These are phyloP conservation scores for Centrocercus urophasianus DNA, from an alignment of 2,113 vertebrate genomes.

Conservation along the genomic window DNA sequence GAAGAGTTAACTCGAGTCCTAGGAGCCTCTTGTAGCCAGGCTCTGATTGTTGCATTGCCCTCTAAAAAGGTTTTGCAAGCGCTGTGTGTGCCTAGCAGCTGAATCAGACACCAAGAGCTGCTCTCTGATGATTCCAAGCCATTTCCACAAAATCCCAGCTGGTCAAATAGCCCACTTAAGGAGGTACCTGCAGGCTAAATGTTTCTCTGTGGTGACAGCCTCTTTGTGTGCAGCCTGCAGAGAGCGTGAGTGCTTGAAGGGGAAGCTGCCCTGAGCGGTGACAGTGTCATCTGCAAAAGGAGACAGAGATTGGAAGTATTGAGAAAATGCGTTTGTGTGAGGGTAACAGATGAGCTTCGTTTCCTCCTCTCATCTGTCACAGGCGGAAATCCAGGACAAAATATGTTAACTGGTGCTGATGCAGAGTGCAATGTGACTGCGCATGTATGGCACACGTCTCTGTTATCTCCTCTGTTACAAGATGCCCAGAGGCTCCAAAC, in stretches of 20 bases:
- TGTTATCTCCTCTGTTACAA: background rate
- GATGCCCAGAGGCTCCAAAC: background rate
- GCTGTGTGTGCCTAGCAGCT: background rate
- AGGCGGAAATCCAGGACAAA: background rate
- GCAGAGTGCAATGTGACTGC: background rate
- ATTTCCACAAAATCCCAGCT: constrained; percentile 2
- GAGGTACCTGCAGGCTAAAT: constrained; percentile 13
- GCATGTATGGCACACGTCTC: background rate
- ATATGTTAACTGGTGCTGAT: background rate
- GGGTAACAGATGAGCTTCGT: background rate
- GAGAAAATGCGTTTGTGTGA: background rate
- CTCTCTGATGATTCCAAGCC: constrained; percentile 13
- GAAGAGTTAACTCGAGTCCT: background rate
- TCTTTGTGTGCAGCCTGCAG: background rate
- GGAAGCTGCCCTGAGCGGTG: fast-evolving
- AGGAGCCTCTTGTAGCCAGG: background rate
- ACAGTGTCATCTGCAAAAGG: background rate
- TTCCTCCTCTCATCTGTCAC: background rate
- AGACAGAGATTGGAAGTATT: background rate
- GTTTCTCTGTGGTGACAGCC: background rate
- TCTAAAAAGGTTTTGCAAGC: background rate
- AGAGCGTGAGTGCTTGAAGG: background rate
- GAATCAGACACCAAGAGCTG: constrained; percentile 16
- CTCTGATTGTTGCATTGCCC: background rate
- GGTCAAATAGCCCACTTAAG: constrained; percentile 20